These are phyloP conservation scores for Xiphias gladius DNA, from an alignment of 2,113 vertebrate genomes.

Conservation along the genomic window DNA sequence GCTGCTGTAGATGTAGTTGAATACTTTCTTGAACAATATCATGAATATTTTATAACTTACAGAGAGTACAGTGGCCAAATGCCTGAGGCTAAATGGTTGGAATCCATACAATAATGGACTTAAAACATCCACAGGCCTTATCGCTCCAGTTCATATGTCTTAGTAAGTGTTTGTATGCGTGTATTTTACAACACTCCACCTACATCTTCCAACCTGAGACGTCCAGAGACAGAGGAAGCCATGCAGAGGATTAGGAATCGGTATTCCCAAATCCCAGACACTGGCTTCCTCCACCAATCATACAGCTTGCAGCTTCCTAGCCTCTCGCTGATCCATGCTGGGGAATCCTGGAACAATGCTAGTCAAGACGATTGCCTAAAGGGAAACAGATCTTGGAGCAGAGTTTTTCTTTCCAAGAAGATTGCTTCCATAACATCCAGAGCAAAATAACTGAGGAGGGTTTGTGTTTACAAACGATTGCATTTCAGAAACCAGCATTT, in stretches of 20 bases:
- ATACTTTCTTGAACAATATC: slow-evolving; percentile 46
- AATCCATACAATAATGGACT: slow-evolving; percentile 74
- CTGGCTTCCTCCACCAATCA: slow-evolving; percentile 59
- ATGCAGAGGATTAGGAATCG: slow-evolving; percentile 71
- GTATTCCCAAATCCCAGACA: slow-evolving; percentile 75
- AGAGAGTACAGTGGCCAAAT: slow-evolving; percentile 59
- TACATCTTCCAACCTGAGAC: slow-evolving; percentile 78
- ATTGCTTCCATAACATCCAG: slow-evolving; percentile 48
- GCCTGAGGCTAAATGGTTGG: slow-evolving; percentile 66
- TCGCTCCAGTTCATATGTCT: slow-evolving; percentile 75
- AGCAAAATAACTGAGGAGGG: not conserved
- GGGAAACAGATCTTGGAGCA: slow-evolving; percentile 57
- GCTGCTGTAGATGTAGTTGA: slow-evolving; percentile 37
- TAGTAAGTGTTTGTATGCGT: slow-evolving; percentile 37
- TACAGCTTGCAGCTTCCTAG: slow-evolving; percentile 47
- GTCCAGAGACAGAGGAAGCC: slow-evolving; percentile 67
- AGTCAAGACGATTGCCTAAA: slow-evolving; percentile 63
- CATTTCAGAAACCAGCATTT: slow-evolving; percentile 65
- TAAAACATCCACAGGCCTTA: slow-evolving; percentile 78
- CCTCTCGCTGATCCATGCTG: slow-evolving; percentile 63
- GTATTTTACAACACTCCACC: slow-evolving; percentile 68
- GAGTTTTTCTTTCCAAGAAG: slow-evolving; percentile 55
- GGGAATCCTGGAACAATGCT: slow-evolving; percentile 77
- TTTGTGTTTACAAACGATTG: slow-evolving; percentile 59
- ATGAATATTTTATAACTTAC: slow-evolving; percentile 51